Percentiles rank a stretch among this genome's conserved stretches.
These are phyloP conservation scores for Ericerus pela DNA, from an alignment of 1,140 invertebrate genomes.

Conservation along the genomic window DNA sequence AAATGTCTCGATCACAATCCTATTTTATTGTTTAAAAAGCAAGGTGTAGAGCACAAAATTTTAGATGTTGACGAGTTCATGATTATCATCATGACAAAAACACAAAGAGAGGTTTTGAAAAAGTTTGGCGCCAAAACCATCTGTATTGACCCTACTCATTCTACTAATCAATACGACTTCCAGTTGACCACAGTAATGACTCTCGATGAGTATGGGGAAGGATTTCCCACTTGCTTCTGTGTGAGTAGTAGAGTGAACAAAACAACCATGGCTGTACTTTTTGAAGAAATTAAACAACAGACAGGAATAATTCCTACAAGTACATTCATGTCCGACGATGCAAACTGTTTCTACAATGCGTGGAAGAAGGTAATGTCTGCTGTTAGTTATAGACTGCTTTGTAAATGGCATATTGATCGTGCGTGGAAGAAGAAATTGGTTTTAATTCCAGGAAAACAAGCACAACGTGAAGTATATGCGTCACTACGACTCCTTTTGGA, in stretches of 20 bases:
- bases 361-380: conserved; percentile 12
- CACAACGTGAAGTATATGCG: neutral
- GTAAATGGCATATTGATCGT: conserved; percentile 14
- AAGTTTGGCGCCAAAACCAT: conserved; percentile 7
- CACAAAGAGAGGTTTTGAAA: conserved; percentile 8
- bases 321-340: conserved; percentile 5
- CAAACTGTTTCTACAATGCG: conserved; percentile 10
- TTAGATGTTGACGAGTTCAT: conserved; percentile 8
- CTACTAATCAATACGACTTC: conserved; percentile 10
- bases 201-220: conserved; percentile 16
- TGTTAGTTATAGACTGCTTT: neutral
- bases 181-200: conserved; percentile 12
- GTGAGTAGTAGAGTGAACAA: conserved; percentile 11
- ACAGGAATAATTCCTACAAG: neutral
- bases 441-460: conserved; percentile 5
- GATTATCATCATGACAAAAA: conserved; percentile 15
- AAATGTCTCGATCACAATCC: neutral
- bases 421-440: conserved; percentile 14
- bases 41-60: neutral
- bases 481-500: neutral
- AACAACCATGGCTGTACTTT: conserved; percentile 6
- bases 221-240: conserved; percentile 14
- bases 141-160: conserved; percentile 14
- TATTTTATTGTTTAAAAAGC: conserved; percentile 2
- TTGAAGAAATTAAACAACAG: neutral